These are phyloP conservation scores for Darevskia nairensis DNA, from an alignment of 2,797 vertebrate genomes.

Conservation along the genomic window DNA sequence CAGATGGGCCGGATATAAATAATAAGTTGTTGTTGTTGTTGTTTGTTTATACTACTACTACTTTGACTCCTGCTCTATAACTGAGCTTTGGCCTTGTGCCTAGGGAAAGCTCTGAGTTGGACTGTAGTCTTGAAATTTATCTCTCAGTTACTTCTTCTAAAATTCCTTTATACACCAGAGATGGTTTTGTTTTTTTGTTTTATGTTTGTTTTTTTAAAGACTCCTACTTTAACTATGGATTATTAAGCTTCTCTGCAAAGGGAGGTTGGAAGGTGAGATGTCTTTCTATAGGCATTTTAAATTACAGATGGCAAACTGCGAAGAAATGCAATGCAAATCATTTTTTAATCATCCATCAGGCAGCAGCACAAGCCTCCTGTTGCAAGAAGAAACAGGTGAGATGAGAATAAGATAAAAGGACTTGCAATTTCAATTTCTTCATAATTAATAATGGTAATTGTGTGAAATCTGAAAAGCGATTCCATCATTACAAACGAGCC, in stretches of 20 bases:
- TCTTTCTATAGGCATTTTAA: not conserved
- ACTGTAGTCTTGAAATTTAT: not conserved
- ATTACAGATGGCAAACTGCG: conserved; percentile 5
- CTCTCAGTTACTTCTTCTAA: not conserved
- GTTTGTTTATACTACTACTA: no score
- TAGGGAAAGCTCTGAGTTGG: not conserved
- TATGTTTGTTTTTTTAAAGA: not conserved
- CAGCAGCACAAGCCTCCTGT: not conserved
- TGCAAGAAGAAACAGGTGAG: not conserved
- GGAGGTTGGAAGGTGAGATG: not conserved
- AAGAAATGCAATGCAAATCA: not conserved
- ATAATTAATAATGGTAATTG: conserved; percentile 26
- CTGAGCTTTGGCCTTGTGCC: no score
- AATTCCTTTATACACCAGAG: not conserved
- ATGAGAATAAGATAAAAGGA: conserved; percentile 9
- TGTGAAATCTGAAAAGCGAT: conserved; percentile 18
- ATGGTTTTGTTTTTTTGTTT: no score
- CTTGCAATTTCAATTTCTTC: conserved; percentile 20
- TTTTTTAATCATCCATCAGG: conserved; percentile 15
- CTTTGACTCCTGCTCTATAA: no score
- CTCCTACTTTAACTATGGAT: no score
- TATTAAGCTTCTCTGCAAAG: not conserved
- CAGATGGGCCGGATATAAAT: no score
- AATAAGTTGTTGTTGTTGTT: no score
- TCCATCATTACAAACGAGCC: not conserved